These are phyloP conservation scores for Theretra japonica DNA, from an alignment of 2,888 invertebrate species.

Conservation along the genomic window DNA sequence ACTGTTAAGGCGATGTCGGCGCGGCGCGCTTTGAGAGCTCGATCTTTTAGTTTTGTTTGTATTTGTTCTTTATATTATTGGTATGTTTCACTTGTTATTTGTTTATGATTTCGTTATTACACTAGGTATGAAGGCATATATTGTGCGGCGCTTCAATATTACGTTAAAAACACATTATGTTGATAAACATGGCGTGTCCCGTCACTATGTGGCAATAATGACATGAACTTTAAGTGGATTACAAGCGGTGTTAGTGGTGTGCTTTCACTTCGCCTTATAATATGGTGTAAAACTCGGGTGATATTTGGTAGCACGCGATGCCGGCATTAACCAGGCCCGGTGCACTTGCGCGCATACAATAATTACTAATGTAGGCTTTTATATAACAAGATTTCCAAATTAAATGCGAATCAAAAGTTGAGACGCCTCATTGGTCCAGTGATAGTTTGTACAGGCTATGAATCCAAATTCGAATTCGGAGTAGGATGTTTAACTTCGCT, in stretches of 20 bases:
- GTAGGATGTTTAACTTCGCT: no score
- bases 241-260: slow-evolving; percentile 64
- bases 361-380: neutral
- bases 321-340: slow-evolving; percentile 52
- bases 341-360: slow-evolving; percentile 48
- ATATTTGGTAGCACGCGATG: slow-evolving; percentile 74
- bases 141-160: slow-evolving; percentile 29
- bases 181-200: slow-evolving; percentile 50
- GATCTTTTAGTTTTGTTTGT: neutral
- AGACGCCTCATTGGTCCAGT: neutral
- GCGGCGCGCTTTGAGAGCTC: slow-evolving; percentile 30
- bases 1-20: slow-evolving; percentile 48
- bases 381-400: neutral
- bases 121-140: neutral
- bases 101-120: neutral
- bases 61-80: neutral
- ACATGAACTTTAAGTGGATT: slow-evolving; percentile 72
- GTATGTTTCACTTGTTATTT: neutral
- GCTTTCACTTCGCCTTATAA: slow-evolving; percentile 67
- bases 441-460: no score
- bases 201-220: slow-evolving; percentile 42
- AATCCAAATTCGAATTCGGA: no score
- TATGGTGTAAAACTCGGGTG: slow-evolving; percentile 60
- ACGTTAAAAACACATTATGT: slow-evolving; percentile 45
- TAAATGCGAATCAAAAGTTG: neutral